These are phyloP conservation scores for Lycophotia porphyrea DNA, from an alignment of 2,888 invertebrate genomes.

Conservation along the genomic window DNA sequence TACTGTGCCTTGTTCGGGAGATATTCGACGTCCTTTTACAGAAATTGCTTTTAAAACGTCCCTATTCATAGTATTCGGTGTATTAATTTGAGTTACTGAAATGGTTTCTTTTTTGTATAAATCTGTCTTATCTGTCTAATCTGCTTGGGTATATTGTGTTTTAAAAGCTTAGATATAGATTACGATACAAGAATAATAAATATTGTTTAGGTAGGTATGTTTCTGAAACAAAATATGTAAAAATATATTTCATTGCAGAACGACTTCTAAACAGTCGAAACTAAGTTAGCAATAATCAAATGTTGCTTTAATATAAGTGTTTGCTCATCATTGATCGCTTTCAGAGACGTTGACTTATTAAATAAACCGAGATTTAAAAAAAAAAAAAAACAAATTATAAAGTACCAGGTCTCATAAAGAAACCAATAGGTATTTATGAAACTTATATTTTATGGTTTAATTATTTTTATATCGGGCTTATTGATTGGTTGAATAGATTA, in stretches of 20 bases:
- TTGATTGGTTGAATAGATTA: too few relatives aligned
- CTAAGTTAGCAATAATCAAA: not conserved
- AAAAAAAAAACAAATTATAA: too few relatives aligned
- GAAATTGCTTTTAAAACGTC: slow-evolving; percentile 63
- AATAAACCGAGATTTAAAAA: not conserved
- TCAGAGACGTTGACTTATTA: not conserved
- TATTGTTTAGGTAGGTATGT: not conserved
- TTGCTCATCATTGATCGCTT: not conserved
- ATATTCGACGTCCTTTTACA: slow-evolving; percentile 67
- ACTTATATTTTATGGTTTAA: not conserved
- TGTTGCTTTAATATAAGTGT: not conserved
- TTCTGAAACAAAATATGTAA: not conserved
- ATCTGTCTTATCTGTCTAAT: too few relatives aligned
- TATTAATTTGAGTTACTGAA: slow-evolving; percentile 44
- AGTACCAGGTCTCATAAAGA: not conserved
- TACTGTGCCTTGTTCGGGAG: slow-evolving; percentile 69
- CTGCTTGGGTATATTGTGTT: not conserved
- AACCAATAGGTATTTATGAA: not conserved
- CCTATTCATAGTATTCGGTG: slow-evolving; percentile 48
- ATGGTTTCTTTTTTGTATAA: not conserved
- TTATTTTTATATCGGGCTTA: not conserved
- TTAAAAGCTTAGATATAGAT: not conserved
- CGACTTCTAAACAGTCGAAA: not conserved
- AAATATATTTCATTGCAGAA: not conserved
- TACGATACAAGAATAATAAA: not conserved